phyloP scores from a whole-genome alignment of 1,140 invertebrate species.

The Nylanderia fulva region DNA sequence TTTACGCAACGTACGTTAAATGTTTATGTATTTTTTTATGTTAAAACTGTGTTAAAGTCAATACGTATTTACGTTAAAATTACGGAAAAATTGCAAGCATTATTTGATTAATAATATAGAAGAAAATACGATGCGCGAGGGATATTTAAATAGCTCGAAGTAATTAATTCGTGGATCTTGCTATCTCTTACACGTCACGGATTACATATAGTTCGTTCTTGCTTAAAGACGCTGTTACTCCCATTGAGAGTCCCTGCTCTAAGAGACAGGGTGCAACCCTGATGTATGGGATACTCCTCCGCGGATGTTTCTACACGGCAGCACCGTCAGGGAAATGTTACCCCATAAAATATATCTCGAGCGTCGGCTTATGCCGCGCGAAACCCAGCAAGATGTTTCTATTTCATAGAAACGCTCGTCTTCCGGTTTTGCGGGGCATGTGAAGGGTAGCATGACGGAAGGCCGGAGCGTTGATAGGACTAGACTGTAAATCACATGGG shows the following conservation, averaged over 20 bases:
- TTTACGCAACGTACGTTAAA: slow-evolving; percentile 5
- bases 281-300: slow-evolving; percentile 77
- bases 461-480: slow-evolving; percentile 78
- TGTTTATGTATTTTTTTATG: slow-evolving; percentile 15
- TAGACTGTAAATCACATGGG: slow-evolving; percentile 76
- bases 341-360: slow-evolving; percentile 84
- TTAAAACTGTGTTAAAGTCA: not conserved
- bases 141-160: not conserved
- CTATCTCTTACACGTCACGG: not conserved
- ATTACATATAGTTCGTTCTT: not conserved
- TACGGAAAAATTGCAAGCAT: not conserved
- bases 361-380: slow-evolving; percentile 77
- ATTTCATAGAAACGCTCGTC: slow-evolving; percentile 79
- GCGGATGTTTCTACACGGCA: slow-evolving; percentile 74
- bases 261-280: slow-evolving; percentile 66
- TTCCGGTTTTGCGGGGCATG: slow-evolving; percentile 55
- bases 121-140: no score
- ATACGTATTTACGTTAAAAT: not conserved
- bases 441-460: slow-evolving; percentile 52
- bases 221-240: not conserved
- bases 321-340: slow-evolving; percentile 81
- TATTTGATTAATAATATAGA: not conserved
- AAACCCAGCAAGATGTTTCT: slow-evolving; percentile 80
- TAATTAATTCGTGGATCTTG: not conserved
- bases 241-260: slow-evolving; percentile 52